Base-by-base conservation (phyloP, 2,888 invertebrate species). In the Lasioglossum marginatum region DNA sequence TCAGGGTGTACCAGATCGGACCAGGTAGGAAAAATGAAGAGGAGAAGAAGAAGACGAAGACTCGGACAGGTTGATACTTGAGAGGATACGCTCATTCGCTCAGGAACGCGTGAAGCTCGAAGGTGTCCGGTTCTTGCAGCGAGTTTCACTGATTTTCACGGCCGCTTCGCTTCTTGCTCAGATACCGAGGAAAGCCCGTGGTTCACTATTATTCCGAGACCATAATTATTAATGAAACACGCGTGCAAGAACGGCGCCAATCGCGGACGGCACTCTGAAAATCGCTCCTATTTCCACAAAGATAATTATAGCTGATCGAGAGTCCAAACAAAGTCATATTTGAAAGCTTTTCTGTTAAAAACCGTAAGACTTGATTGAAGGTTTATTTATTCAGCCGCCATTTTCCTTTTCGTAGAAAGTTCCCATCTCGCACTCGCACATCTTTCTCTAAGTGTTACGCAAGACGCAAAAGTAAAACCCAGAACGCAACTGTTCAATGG, bases 61-160 rank as follows among this genome's bases (percentile, higher is more conserved):
- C 34, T 66, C 34, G 34, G 66, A 10, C 66, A 66, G 12, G 34
- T 23, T 31, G 66, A 66, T 66, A 34, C 34, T 19, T 8, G 10
- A 37, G 34, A 66, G 23, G 34, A 66, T 66, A 66, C 66, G 66
- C 66, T 66, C 66, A 10, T 34, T 66, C 66, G 66, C 66, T 66
- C 66, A 19, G 34, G 34, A 66, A 66, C 66, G 34, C 34, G 66
- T 66, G 34, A 66, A 66, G 34, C 66, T 34, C 34, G 66, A 23
- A 23, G 23, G 19, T 66, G 12, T 81, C 40, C 63, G n/a, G 23
- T 45, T 60, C 16, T 23, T n/a, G 40, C 63, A 16, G 40, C 19
- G 37, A 79, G 74, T 79, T 79, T 60, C 31, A 60, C 68, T 79
- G 68, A 82, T 79, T 45, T 45, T 60, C 57, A 40, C n/a, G 27